A percentile compares a stretch with the other conserved stretches of the same genome.
phyloP scores from a whole-genome alignment of 1,140 invertebrate genomes.

The Psix sp. region DNA sequence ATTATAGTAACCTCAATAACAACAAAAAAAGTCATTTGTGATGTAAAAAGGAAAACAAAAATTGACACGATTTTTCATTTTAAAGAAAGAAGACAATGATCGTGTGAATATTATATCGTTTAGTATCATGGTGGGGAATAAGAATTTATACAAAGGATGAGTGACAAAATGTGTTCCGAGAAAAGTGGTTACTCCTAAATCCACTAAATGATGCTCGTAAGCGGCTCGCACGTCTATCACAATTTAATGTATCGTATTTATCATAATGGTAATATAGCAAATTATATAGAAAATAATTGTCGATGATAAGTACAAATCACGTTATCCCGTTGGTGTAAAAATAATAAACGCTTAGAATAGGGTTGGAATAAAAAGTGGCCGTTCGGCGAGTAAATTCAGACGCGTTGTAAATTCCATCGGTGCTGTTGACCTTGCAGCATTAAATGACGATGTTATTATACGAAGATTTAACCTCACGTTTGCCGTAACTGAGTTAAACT shows the following conservation, averaged over 20 bases:
- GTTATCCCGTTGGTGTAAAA: constrained; percentile 26
- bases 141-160: too few relatives aligned
- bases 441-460: constrained; percentile 8
- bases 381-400: constrained; percentile 26
- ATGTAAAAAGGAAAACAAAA: too few relatives aligned
- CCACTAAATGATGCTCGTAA: constrained; percentile 38
- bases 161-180: constrained; percentile 44
- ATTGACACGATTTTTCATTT: too few relatives aligned
- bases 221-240: constrained; percentile 33
- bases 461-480: too few relatives aligned
- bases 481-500: too few relatives aligned
- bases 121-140: too few relatives aligned
- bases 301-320: constrained; percentile 42
- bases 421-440: constrained; percentile 27
- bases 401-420: constrained; percentile 20
- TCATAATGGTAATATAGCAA: constrained; percentile 36
- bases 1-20: too few relatives aligned
- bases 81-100: too few relatives aligned
- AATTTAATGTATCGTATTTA: constrained; percentile 48
- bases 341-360: constrained; percentile 27
- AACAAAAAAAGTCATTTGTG: too few relatives aligned
- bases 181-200: constrained; percentile 25
- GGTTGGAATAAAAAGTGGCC: constrained; percentile 27
- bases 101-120: too few relatives aligned
- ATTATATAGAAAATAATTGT: constrained; percentile 42